Conservation (phyloP, 2,888 invertebrate species). For the Philereme vetulata region DNA sequence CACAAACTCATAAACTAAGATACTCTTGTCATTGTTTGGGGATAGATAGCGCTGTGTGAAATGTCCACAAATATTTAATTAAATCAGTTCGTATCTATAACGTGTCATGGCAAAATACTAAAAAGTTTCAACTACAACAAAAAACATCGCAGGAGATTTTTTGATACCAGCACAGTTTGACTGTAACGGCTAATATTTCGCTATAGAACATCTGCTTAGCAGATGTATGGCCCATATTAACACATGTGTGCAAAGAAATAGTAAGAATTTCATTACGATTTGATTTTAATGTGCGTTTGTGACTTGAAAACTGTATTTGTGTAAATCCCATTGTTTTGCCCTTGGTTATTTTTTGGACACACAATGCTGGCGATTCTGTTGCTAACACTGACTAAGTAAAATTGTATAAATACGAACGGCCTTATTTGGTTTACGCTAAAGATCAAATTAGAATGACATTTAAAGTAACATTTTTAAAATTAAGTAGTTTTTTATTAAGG, state of each 20-base stretch:
- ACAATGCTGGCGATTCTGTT: too few species aligned
- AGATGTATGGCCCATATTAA: conserved; percentile 27
- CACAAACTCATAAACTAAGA: too few species aligned
- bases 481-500: too few species aligned
- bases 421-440: too few species aligned
- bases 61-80: too few species aligned
- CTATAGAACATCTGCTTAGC: conserved; percentile 24
- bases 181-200: conserved; percentile 20
- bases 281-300: conserved; percentile 15
- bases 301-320: neutral
- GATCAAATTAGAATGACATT: too few species aligned
- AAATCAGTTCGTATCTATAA: too few species aligned
- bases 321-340: neutral
- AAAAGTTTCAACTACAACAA: conserved; percentile 7
- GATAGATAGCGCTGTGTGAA: too few species aligned
- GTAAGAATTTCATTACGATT: conserved; percentile 25
- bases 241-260: conserved; percentile 29
- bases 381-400: too few species aligned
- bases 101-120: neutral
- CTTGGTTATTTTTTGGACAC: neutral
- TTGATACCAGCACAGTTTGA: conserved; percentile 19
- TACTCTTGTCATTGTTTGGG: too few species aligned
- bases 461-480: too few species aligned
- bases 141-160: conserved; percentile 26
- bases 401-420: too few species aligned